These are phyloP conservation scores for Monomorium pharaonis DNA, from an alignment of 1,140 invertebrate genomes.

Conservation along the genomic window DNA sequence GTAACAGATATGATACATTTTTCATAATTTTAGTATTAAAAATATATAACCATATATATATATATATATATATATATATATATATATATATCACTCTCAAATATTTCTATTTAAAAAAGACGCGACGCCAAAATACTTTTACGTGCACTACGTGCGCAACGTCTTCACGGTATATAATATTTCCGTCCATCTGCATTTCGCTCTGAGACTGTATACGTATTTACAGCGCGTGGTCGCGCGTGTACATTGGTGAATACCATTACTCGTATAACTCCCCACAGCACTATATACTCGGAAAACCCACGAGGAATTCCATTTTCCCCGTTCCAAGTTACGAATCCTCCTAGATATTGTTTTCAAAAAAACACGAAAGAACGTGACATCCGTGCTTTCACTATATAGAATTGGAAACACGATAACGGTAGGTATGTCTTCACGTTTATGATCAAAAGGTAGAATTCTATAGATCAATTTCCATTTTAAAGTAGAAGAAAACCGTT, in stretches of 20 bases:
- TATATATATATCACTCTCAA: neutral
- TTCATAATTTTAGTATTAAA: slow-evolving; percentile 31
- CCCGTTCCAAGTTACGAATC: slow-evolving; percentile 16
- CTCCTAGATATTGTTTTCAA: slow-evolving; percentile 41
- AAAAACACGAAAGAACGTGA: slow-evolving; percentile 28
- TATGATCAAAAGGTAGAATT: slow-evolving; percentile 16
- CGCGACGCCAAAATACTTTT: slow-evolving; percentile 43
- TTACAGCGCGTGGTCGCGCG: neutral
- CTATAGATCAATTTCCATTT: neutral
- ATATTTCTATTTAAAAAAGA: slow-evolving; percentile 13
- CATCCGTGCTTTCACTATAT: neutral
- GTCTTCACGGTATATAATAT: slow-evolving; percentile 5
- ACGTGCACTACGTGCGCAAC: neutral
- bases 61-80: too few species aligned
- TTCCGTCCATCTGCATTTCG: neutral
- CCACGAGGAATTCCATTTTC: slow-evolving; percentile 65
- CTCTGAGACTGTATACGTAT: neutral
- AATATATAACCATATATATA: too few species aligned
- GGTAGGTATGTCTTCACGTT: slow-evolving; percentile 1
- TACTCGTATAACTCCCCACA: neutral
- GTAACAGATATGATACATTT: neutral
- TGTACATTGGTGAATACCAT: slow-evolving; percentile 9
- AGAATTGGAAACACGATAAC: slow-evolving; percentile 29
- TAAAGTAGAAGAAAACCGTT: neutral
- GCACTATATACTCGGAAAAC: neutral